Percentiles rank a stretch among this genome's conserved stretches.
Conservation (phyloP, 2,888 invertebrate genomes). For the Ochropleura leucogaster region DNA sequence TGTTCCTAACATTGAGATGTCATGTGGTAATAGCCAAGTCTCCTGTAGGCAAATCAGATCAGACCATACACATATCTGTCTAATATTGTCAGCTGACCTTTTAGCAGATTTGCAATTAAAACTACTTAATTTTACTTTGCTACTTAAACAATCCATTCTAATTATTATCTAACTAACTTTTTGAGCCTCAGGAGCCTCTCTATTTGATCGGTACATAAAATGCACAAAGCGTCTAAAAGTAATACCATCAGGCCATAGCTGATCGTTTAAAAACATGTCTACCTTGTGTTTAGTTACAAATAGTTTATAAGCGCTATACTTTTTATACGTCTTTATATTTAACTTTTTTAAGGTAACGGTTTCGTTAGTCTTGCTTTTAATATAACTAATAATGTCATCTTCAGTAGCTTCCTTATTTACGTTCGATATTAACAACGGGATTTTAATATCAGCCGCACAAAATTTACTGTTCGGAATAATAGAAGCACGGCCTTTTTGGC, state of each 20-base stretch:
- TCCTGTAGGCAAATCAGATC: no score
- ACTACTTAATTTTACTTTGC: slow-evolving; percentile 3
- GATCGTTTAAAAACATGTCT: neutral
- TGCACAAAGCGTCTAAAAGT: neutral
- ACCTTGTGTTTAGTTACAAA: slow-evolving; percentile 8
- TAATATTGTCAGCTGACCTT: slow-evolving; percentile 1
- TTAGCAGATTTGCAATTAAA: slow-evolving; percentile 15
- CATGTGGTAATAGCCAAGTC: neutral
- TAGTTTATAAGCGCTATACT: slow-evolving; percentile 7
- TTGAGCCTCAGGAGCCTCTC: neutral
- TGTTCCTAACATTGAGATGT: slow-evolving; percentile 6
- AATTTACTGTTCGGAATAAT: neutral
- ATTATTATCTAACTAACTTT: neutral
- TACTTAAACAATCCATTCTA: neutral
- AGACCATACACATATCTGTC: neutral
- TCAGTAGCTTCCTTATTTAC: neutral
- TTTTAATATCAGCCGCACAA: slow-evolving; percentile 7
- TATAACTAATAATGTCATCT: slow-evolving; percentile 12
- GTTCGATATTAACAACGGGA: slow-evolving; percentile 5
- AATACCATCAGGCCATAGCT: no score
- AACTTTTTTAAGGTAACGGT: neutral
- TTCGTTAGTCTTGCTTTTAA: slow-evolving; percentile 7
- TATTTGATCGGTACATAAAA: slow-evolving; percentile 5
- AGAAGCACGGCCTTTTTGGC: neutral
- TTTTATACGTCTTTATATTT: slow-evolving; percentile 2